phyloP scores from a whole-genome alignment of 2,113 vertebrate species.

The Romanogobio albipinnatus region DNA sequence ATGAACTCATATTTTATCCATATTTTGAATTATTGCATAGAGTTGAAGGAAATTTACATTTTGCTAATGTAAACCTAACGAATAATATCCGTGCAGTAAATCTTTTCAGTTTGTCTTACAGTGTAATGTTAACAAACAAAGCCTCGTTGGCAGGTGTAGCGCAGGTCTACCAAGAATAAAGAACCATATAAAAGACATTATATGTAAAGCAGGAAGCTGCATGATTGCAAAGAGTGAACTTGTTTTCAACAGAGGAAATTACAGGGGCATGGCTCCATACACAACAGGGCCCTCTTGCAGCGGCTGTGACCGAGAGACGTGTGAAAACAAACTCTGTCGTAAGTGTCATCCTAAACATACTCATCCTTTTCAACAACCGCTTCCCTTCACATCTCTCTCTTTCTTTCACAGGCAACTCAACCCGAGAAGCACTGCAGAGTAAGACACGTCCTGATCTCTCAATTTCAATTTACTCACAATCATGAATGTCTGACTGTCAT shows the following conservation, averaged over 20 bases:
- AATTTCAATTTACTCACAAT: neutral
- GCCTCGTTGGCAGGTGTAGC: no score
- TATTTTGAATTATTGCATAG: no score
- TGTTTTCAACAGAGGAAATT: conserved; percentile 65
- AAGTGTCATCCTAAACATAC: conserved; percentile 61
- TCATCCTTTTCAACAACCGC: fast-evolving
- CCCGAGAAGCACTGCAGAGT: conserved; percentile 71
- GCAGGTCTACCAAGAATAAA: no score
- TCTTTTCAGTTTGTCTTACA: no score
- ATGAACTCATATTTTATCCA: no score
- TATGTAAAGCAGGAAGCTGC: neutral
- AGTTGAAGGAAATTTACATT: no score
- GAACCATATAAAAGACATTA: neutral
- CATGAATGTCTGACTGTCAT: neutral
- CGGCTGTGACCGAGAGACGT: conserved; percentile 62
- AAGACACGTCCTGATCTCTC: conserved; percentile 51
- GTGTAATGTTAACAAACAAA: no score
- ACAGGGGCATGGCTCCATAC: conserved; percentile 58
- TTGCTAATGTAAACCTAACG: no score
- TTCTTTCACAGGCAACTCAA: conserved; percentile 69
- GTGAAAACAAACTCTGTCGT: conserved; percentile 73
- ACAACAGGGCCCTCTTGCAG: conserved; percentile 52
- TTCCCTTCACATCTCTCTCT: neutral
- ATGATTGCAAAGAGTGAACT: neutral
- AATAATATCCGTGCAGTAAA: no score